Evolutionary conservation across 2,888 invertebrate genomes (phyloP), one percentile per base, ranked within the genome.

Genomic region (Dichetophora obliterata): DNA sequence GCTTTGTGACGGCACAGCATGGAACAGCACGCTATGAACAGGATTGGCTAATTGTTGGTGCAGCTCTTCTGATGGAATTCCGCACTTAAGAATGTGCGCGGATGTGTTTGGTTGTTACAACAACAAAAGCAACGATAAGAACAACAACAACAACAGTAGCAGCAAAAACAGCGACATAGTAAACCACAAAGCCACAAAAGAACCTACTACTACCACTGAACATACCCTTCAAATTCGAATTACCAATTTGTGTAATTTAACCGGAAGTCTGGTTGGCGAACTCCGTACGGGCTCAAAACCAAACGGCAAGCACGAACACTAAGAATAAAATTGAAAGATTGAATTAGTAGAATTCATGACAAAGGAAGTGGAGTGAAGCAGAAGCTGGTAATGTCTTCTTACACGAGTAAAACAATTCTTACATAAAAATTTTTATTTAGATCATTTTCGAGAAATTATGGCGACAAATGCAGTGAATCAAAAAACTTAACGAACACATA

Each of bases 181-280:
- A 69, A 37, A 50, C 24, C 34, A 57, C 37, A 31, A 52, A 70
- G 34, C 43, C 27, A 57, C 31, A 43, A 43, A 43, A 43, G 14
- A 31, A 52, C 24, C 43, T 50, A 59, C 48, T 50, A 59, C 48
- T 37, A 27, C 66, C 84, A 83, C 84, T 82, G 82, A 84, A 85
- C 82, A 80, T 85, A 83, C 86, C 84, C 85, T 85, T 77, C 83
- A 78, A 82, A 78, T 80, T 70, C 84, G 84, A 85, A 85, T 85
- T 84, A 84, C 83, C 85, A 86, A 86, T 84, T 85, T 84, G 85
- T 79, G 83, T 74, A 74, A 74, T 74, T 74, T 34, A 24, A 57
- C 54, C 74, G 74, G 74, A 74, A 66, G 54, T 74, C 66, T 66
- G 48, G 37, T 74, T 54, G 65, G 37, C 31, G 16, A 66, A 66